Base-by-base conservation (phyloP, 2,888 invertebrate genomes). In the Diplolepis rosae region DNA sequence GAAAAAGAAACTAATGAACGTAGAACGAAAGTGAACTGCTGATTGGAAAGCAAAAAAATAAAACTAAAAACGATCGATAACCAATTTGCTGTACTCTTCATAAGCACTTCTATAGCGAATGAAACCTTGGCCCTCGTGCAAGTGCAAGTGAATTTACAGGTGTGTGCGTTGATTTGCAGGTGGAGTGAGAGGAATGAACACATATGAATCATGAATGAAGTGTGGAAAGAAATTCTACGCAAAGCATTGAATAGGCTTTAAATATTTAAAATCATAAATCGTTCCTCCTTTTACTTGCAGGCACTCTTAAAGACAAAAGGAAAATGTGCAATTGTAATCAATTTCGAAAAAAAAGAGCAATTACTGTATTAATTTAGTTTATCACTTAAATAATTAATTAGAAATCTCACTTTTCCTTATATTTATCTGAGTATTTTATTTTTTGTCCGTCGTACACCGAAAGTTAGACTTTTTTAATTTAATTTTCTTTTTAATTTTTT, bases 1-100 rank as follows among this genome's bases (percentile, higher is more conserved):
- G n/a, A 27, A 52, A 52, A 27, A 28, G 13, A 52, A 52, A 52
- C 51, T 52, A 52, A 52, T 52, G 51, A 52, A 28, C 51, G 13
- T 52, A 28, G 51, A 52, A n/a, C 51, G 51, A 52, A 52, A 52
- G 51, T 52, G 51, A 27, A 27, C 28, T 52, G 51, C 27, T 52
- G 51, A 52, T 52, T 52, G 51, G 51, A 27, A 27, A 52, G 24
- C 11, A 28, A 52, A 52, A 27, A 52, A 52, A 27, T 13, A 27
- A 52, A 28, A 28, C 24, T n/a, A n/a, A 52, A 13, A 52, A 52
- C n/a, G 28, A 52, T 52, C 51, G 51, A 52, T 52, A 52, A 52
- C 51, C 51, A 28, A 52, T 52, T 52, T n/a, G 13, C 51, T 24
- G 51, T 52, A 28, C 28, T 27, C 27, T 52, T n/a, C 50, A 51